Percentiles rank a stretch among this genome's conserved stretches.
Evolutionary conservation across 2,888 invertebrate genomes (phyloP).

Genomic region (Parasteatoda lunata): DNA sequence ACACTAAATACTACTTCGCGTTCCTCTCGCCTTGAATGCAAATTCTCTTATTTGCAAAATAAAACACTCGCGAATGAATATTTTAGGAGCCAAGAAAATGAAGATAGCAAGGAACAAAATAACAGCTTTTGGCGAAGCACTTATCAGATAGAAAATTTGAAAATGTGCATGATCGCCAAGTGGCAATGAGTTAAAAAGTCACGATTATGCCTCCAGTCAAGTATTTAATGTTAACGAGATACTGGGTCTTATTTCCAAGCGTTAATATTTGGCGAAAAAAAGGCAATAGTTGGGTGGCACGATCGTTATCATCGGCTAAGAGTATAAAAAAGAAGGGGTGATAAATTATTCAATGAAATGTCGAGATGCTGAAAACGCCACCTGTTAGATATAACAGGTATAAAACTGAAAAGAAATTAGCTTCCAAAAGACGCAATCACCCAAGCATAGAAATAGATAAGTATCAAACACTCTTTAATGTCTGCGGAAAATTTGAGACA

Average conservation of each 20-base stretch:
- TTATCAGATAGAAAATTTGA: background rate
- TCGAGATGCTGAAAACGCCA: background rate
- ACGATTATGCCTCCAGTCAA: conserved; percentile 30
- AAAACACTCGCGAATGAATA: background rate
- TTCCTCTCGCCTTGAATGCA: background rate
- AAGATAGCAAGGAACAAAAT: background rate
- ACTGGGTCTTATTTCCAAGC: conserved; percentile 7
- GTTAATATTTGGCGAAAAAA: conserved; percentile 14
- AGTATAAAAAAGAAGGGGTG: conserved; percentile 16
- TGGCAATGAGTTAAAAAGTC: conserved; percentile 13
- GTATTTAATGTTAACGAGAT: conserved; percentile 14
- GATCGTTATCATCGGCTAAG: conserved; percentile 24
- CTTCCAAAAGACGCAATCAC: conserved; percentile 1
- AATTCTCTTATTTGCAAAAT: background rate
- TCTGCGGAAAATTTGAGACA: conserved; percentile 1
- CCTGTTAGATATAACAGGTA: conserved; percentile 9
- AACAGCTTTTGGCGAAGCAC: background rate
- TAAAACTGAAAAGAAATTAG: background rate
- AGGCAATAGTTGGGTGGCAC: conserved; percentile 15
- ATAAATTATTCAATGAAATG: conserved; percentile 30
- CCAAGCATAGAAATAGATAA: background rate
- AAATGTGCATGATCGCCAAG: conserved; percentile 7
- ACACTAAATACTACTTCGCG: too few species aligned
- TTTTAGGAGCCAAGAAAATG: background rate
- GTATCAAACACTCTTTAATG: background rate